phyloP scores from a whole-genome alignment of 2,797 vertebrate species.

The Channa striata region DNA sequence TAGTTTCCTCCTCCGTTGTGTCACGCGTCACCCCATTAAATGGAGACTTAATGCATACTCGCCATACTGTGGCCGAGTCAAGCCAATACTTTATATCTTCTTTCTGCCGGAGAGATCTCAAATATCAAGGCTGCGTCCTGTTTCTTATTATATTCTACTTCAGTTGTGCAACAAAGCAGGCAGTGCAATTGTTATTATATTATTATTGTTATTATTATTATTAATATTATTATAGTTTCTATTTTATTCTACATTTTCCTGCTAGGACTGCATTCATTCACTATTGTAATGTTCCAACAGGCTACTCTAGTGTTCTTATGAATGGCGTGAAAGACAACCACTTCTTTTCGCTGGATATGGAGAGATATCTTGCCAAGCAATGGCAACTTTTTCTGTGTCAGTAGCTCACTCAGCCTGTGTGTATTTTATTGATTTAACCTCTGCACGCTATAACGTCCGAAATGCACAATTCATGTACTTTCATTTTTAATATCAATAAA shows the following conservation, averaged over 20 bases:
- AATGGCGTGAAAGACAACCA: constrained; percentile 82
- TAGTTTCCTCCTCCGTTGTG: constrained; percentile 56
- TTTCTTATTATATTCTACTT: constrained; percentile 79
- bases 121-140: constrained; percentile 67
- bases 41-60: constrained; percentile 62
- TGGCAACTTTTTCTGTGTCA: constrained; percentile 81
- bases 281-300: constrained; percentile 82
- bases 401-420: constrained; percentile 86
- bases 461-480: constrained; percentile 91
- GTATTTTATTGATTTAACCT: constrained; percentile 90
- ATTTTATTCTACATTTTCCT: constrained; percentile 80
- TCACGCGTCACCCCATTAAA: constrained; percentile 52
- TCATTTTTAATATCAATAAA: constrained; percentile 92
- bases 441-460: constrained; percentile 89
- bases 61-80: constrained; percentile 61
- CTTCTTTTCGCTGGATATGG: constrained; percentile 82
- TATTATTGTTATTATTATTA: constrained; percentile 71
- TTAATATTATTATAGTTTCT: constrained; percentile 75
- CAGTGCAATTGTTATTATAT: constrained; percentile 86
- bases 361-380: constrained; percentile 80
- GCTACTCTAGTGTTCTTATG: constrained; percentile 81
- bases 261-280: constrained; percentile 86
- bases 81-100: constrained; percentile 63
- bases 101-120: constrained; percentile 69
- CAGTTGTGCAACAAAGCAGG: constrained; percentile 86